Evolutionary conservation across 2,113 vertebrate species (phyloP).

Genomic region (Vombatus ursinus): DNA sequence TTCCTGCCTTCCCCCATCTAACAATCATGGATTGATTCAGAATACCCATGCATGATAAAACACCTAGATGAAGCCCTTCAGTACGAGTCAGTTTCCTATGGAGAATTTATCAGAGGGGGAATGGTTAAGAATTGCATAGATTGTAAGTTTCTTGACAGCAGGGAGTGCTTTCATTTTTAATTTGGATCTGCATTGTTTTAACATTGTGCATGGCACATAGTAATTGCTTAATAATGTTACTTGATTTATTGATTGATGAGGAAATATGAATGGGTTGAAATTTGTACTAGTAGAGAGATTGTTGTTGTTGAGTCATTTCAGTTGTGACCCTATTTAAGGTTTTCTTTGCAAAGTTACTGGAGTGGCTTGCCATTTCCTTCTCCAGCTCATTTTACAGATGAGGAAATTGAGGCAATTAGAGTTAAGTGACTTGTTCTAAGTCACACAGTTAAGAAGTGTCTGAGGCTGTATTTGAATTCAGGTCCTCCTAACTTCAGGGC

Average conservation of each 20-base stretch:
- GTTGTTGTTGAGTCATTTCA: not conserved
- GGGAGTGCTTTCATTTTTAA: not conserved
- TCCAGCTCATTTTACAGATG: not conserved
- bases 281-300: not conserved
- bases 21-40: not conserved
- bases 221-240: not conserved
- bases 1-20: not conserved
- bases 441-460: not conserved
- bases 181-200: not conserved
- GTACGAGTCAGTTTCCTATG: not conserved
- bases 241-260: not conserved
- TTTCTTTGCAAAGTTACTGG: not conserved
- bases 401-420: not conserved
- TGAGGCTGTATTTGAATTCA: not conserved
- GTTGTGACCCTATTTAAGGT: not conserved
- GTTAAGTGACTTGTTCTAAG: not conserved
- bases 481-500: not conserved
- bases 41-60: not conserved
- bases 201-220: not conserved
- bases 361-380: not conserved
- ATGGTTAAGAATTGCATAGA: not conserved
- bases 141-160: not conserved
- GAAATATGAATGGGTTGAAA: not conserved
- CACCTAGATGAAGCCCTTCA: not conserved
- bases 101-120: not conserved